Base-by-base conservation (phyloP, 1,140 invertebrate species). In the Drosophila burlai region DNA sequence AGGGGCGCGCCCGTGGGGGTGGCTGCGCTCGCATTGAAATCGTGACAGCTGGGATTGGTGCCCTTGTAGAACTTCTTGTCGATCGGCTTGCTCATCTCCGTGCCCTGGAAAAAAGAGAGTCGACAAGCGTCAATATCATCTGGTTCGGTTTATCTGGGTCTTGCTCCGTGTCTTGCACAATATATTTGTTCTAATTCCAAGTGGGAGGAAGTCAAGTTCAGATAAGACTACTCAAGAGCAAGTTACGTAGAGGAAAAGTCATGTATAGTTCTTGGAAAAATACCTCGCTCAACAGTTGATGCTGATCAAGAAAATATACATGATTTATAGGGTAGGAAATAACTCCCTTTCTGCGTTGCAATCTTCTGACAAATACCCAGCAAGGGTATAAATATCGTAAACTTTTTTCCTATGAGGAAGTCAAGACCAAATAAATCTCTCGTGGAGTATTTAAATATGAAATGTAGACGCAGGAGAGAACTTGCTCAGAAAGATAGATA, bases 1-100 rank as follows among this genome's bases (percentile, higher is more conserved):
- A 99, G 94, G 45, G 95, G 96, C 50, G 98, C 96, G 93, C 96
- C 96, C 55, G 98, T 97, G 50, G 94, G 94, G 52, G 96, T 96
- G 58, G 97, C 96, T 62, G 97, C 96, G 64, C 96, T 95, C 69
- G 96, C 95, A 95, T 99, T 99, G 93, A 99, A 99, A 94, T 99
- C 98, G 94, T 99, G 99, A 94, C 98, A 99, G 29, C 99, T 99
- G 57, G 99, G 99, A 94, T 98, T 99, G 76, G 98, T 99, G 87
- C 98, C 98, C 94, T 99, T 99, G 93, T 99, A 99, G 83, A 99
- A 96, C 93, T 99, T 97, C 93, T 99, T 99, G 93, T 99, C 99
- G 73, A 99, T 96, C 47, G 98, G 98, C 94, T 99, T 99, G 73
- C 96, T 98, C 92, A 99, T 95, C 95, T 99, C 98, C 81, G 97